These are phyloP conservation scores for Scatophagus argus DNA, from an alignment of 2,113 vertebrate genomes.

Conservation along the genomic window DNA sequence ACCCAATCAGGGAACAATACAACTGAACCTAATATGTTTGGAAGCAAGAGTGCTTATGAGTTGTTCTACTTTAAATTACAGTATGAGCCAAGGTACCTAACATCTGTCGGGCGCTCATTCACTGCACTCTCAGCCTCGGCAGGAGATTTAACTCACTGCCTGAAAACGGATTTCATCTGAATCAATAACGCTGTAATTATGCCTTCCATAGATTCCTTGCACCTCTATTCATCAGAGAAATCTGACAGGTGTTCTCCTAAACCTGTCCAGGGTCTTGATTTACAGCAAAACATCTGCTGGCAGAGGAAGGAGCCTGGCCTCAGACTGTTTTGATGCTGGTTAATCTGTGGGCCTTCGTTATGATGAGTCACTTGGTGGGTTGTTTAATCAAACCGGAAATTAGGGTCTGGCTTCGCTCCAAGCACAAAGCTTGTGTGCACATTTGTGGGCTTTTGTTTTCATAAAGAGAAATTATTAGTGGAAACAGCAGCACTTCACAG, in stretches of 20 bases:
- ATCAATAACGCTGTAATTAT: conserved; percentile 75
- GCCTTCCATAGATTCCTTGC: conserved; percentile 60
- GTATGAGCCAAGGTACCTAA: conserved; percentile 39
- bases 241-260: conserved; percentile 73
- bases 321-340: conserved; percentile 59
- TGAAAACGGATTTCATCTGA: conserved; percentile 63
- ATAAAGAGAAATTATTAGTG: conserved; percentile 36
- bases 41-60: conserved; percentile 49
- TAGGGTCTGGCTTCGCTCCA: conserved; percentile 58
- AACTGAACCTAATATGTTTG: conserved; percentile 34
- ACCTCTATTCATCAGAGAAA: conserved; percentile 69
- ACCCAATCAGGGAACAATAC: conserved; percentile 66
- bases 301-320: conserved; percentile 49
- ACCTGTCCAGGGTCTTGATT: conserved; percentile 67
- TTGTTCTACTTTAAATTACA: conserved; percentile 63
- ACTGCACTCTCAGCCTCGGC: conserved; percentile 23
- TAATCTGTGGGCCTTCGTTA: conserved; percentile 61
- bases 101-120: conserved; percentile 56
- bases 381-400: conserved; percentile 74
- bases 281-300: conserved; percentile 69
- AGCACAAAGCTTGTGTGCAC: conserved; percentile 18
- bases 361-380: conserved; percentile 72
- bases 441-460: conserved; percentile 44
- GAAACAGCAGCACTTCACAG: conserved; percentile 35
- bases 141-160: conserved; percentile 47